Evolutionary conservation across 2,797 vertebrate genomes (phyloP).

Genomic region (Lepilemur ruficaudatus): DNA sequence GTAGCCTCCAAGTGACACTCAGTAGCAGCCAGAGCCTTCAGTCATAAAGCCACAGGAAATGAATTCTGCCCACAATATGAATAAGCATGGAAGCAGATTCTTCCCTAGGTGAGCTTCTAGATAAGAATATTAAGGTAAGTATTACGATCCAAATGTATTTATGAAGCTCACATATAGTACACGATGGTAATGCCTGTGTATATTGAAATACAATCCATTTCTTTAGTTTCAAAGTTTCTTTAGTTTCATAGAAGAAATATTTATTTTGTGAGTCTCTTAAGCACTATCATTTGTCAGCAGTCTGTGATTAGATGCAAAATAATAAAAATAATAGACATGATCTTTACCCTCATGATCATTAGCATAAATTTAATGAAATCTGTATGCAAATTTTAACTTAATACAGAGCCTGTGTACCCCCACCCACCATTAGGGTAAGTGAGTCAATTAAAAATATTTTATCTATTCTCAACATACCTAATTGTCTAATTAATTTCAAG

Average conservation of each 20-base stretch:
- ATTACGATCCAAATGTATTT: too few species aligned
- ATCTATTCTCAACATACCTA: background rate
- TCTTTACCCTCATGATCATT: background rate
- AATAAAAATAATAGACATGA: background rate
- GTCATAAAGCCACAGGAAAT: background rate
- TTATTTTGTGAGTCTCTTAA: background rate
- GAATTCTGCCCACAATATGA: background rate
- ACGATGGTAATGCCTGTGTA: too few species aligned
- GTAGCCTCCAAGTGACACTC: background rate
- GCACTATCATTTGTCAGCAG: background rate
- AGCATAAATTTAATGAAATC: background rate
- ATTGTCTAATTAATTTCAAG: background rate
- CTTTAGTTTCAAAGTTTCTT: background rate
- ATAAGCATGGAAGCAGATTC: background rate
- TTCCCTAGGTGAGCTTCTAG: background rate
- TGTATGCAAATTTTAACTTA: background rate
- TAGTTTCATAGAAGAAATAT: background rate
- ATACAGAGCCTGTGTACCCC: background rate
- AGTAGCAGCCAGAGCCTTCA: background rate
- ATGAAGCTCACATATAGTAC: too few species aligned
- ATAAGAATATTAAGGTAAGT: background rate
- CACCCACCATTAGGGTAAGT: background rate
- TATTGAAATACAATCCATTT: background rate
- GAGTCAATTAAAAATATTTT: background rate
- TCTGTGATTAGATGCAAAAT: background rate